These are phyloP conservation scores for Heliconius erato DNA, from an alignment of 2,888 invertebrate genomes.

Conservation along the genomic window DNA sequence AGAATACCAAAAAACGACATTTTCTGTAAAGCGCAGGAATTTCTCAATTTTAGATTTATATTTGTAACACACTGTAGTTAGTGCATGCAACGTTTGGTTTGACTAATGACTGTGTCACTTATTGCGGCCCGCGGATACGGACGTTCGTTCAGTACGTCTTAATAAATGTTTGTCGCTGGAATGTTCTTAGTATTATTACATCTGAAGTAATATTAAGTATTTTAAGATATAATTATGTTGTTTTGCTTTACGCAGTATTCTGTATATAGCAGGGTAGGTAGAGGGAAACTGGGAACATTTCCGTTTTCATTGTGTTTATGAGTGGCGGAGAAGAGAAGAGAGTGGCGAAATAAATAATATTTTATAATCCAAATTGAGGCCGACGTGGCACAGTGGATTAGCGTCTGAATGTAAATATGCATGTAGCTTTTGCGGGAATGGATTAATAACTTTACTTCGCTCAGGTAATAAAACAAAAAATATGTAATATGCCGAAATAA, in stretches of 20 bases:
- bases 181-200: slow-evolving; percentile 52
- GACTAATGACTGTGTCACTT: slow-evolving; percentile 60
- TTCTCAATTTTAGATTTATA: slow-evolving; percentile 21
- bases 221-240: neutral
- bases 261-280: no score
- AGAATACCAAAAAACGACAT: neutral
- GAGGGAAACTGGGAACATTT: no score
- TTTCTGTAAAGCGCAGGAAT: slow-evolving; percentile 7
- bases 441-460: no score
- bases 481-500: no score
- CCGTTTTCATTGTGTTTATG: no score
- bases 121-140: slow-evolving; percentile 56
- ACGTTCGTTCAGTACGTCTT: slow-evolving; percentile 57
- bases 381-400: neutral
- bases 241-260: neutral
- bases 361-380: neutral
- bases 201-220: slow-evolving; percentile 33
- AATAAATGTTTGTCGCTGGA: slow-evolving; percentile 58
- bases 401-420: no score
- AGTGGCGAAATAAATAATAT: neutral
- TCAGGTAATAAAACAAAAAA: no score
- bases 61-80: slow-evolving; percentile 24
- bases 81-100: slow-evolving; percentile 63
- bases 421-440: neutral
- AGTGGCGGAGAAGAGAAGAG: no score